Evolutionary conservation across 2,797 vertebrate species (phyloP), one percentile per base, ranked within the genome.

Genomic region (Urocyon cinereoargenteus): DNA sequence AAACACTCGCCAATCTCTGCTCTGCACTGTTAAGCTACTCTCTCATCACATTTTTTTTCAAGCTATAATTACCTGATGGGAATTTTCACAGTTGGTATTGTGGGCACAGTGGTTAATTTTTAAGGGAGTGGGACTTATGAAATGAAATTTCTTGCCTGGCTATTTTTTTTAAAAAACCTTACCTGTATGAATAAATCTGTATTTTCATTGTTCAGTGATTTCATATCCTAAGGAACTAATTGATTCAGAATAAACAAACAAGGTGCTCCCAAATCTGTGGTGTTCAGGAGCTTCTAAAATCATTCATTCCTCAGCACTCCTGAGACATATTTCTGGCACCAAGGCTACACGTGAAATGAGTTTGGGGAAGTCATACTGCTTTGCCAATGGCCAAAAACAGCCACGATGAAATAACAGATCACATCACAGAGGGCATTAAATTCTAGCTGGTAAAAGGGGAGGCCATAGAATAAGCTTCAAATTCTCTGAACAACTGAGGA

Each of bases 121-220:
- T 64, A 88, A 86, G 34, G 36, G 21, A 68, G 1, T 59, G 13
- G n/a, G 16, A 40, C 6, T 66, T 68, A 73, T 9, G 24, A 61
- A 93, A 94, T 66, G 26, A 62, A 83, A 11, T 90, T 78, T 81
- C 5, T 89, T 83, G 21, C 26, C 21, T 9, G 62, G 55, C 12
- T 94, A 40, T 86, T 26, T 26, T 26, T 26, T 18, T 66, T 68
- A 95, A 72, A 89, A 57, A 72, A n/a, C 19, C 18, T 86, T 4
- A 94, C 8, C 7, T 73, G 13, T 81, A 28, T 89, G 66, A 78
- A 85, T 59, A 62, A 49, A 90, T 91, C 13, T 16, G 1, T 28
- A 53, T 86, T 84, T 89, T 94, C 34, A 77, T n/a, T 72, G 14
- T 64, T 96, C 55, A 68, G 45, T 89, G 34, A 61, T 85, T 94